Evolutionary conservation across 2,888 invertebrate species (phyloP), one percentile per base, ranked within the genome.

Genomic region (Epistrophella euchroma): DNA sequence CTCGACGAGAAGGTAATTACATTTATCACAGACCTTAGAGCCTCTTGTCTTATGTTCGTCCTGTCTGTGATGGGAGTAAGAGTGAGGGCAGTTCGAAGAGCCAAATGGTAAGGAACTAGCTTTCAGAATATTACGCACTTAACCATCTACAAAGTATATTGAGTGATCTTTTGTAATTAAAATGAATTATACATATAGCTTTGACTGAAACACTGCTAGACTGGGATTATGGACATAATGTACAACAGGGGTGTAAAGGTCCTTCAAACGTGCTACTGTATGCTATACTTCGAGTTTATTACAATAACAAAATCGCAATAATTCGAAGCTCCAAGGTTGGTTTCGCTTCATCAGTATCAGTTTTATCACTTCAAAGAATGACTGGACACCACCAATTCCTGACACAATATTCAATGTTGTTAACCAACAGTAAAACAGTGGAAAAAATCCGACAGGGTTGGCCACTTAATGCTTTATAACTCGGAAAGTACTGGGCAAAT

Each of bases 121-220:
- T 28, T 72, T 47, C 56, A 15, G 28, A 76, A 58, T 56, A 66
- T 50, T 56, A 72, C 50, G 28, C 55, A 35, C 35, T 66, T 43
- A 58, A 60, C 64, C 77, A 68, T 11, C 72, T 77, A 52, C 64
- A 50, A 68, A 50, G 66, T 60, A 83, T 74, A 83, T 78, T 74
- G 83, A 78, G 62, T 74, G 78, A 78, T 83, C 73, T 73, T 83
- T 56, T 62, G 68, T 70, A 73, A 62, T 78, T 78, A 73, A 78
- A 83, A 78, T 83, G 78, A 78, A 70, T 83, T 56, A 78, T n/a
- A n/a, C n/a, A n/a, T n/a, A n/a, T 83, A 62, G n/a, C 35, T 22
- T 50, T 37, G 17, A 22, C 66, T 60, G 5, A 4, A 28, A 19
- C 22, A 37, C 13, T 19, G 9, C 37, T 37, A 19, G 19, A 58